Conservation (phyloP, 2,888 invertebrate species). For the Nasonia oneida region DNA sequence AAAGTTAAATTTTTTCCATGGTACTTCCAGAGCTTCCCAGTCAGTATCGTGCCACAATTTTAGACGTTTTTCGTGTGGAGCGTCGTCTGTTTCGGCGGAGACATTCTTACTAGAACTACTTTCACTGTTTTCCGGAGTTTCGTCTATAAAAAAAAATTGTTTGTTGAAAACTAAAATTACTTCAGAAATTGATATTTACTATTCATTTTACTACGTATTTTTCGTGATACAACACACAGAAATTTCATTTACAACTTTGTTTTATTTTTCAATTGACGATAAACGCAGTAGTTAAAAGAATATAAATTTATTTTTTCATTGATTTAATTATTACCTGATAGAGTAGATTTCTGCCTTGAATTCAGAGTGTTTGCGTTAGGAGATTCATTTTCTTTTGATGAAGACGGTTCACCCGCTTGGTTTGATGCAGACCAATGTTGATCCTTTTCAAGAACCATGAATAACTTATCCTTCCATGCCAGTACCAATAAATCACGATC, state of each 20-base stretch:
- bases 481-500: not conserved
- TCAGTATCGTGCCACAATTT: not conserved
- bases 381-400: not conserved
- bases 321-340: not conserved
- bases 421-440: slow-evolving; percentile 17
- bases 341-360: not conserved
- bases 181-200: no score
- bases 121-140: no score
- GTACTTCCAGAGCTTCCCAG: not conserved
- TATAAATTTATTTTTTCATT: not conserved
- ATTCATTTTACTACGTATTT: not conserved
- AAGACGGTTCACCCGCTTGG: not conserved
- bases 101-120: no score
- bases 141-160: no score
- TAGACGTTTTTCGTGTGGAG: not conserved
- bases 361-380: not conserved
- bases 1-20: not conserved
- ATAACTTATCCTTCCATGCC: not conserved
- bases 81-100: no score
- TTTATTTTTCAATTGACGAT: not conserved
- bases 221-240: not conserved
- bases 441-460: not conserved
- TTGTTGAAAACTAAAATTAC: no score
- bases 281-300: not conserved
- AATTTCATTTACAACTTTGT: not conserved